A percentile compares a stretch with the other conserved stretches of the same genome.
Evolutionary conservation across 2,888 invertebrate species (phyloP).

Genomic region (Odontothrips loti): DNA sequence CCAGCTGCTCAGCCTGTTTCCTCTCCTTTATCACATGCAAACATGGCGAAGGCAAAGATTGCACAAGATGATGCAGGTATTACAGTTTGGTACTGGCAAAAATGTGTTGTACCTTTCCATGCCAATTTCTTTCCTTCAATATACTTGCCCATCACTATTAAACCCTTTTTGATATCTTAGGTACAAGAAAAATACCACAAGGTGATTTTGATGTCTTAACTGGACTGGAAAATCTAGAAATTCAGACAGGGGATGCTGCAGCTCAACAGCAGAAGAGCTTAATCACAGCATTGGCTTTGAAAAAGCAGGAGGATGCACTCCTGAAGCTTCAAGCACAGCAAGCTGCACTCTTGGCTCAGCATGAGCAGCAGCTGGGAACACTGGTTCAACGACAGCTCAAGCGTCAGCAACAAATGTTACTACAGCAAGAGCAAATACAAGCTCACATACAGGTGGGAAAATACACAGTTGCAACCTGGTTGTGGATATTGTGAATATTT

Average conservation of each 20-base stretch:
- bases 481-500: background rate
- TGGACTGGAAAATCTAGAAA: background rate
- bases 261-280: slow-evolving; percentile 8
- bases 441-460: background rate
- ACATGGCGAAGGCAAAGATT: background rate
- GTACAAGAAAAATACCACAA: background rate
- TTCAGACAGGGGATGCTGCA: background rate
- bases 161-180: background rate
- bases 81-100: too few relatives aligned
- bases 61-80: background rate
- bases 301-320: background rate
- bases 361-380: background rate
- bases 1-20: background rate
- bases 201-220: background rate
- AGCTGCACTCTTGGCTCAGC: background rate
- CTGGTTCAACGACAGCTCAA: background rate
- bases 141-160: too few relatives aligned
- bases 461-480: too few relatives aligned
- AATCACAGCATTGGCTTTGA: background rate
- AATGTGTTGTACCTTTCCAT: background rate
- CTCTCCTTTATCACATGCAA: background rate
- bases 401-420: background rate
- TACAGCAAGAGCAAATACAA: slow-evolving; percentile 6
- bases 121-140: too few relatives aligned
- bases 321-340: background rate